phyloP scores from a whole-genome alignment of 2,797 vertebrate species.

The Hybognathus amarus region DNA sequence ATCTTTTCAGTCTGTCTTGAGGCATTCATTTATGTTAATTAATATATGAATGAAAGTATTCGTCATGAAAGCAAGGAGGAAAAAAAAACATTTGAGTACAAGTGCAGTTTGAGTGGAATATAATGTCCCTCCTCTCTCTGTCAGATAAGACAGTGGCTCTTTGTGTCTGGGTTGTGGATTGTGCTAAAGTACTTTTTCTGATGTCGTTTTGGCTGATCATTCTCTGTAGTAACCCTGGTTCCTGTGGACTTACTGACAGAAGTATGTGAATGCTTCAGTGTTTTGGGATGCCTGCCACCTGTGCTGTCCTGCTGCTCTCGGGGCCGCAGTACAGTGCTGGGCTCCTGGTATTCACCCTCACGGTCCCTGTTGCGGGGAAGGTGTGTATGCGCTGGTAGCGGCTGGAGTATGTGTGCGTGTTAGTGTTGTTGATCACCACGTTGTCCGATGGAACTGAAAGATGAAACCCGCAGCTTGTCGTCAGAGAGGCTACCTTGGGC shows the following conservation, averaged over 20 bases:
- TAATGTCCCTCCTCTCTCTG: constrained; percentile 15
- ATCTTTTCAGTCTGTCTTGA: constrained; percentile 15
- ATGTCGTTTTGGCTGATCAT: constrained; percentile 22
- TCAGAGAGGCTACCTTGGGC: constrained; percentile 87
- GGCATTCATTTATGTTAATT: constrained; percentile 21
- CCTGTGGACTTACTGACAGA: background rate
- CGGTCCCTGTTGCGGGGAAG: constrained; percentile 75
- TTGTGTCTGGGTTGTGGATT: constrained; percentile 50
- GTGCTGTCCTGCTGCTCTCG: constrained; percentile 78
- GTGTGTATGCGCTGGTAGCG: constrained; percentile 89
- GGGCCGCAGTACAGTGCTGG: constrained; percentile 80
- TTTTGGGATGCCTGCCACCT: constrained; percentile 68
- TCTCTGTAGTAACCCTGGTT: constrained; percentile 4
- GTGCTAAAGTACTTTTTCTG: constrained; percentile 37
- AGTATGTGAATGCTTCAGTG: background rate
- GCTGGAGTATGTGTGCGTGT: constrained; percentile 87
- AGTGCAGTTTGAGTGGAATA: constrained; percentile 1
- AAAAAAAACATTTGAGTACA: background rate
- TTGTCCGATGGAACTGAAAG: constrained; percentile 90
- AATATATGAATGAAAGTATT: constrained; percentile 9
- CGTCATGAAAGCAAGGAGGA: background rate
- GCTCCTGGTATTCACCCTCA: constrained; percentile 87
- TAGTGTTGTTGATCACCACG: constrained; percentile 95
- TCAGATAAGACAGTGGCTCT: constrained; percentile 29
- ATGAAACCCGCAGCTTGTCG: constrained; percentile 89